These are phyloP conservation scores for Reticulitermes speratus DNA, from an alignment of 1,140 invertebrate genomes.

Conservation along the genomic window DNA sequence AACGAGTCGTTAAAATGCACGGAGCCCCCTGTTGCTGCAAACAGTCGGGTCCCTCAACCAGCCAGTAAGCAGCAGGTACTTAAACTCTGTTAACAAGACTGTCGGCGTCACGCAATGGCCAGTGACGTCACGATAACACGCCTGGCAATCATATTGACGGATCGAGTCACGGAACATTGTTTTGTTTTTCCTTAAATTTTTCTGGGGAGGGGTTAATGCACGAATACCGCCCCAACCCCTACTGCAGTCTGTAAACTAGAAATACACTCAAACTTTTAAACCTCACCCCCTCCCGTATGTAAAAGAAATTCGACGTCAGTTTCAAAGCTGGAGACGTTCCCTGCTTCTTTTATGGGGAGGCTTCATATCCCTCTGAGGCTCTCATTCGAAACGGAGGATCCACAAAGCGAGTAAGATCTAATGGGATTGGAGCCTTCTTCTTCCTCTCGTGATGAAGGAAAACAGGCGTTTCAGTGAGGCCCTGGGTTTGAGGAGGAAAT, in stretches of 20 bases:
- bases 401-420: constrained; percentile 3
- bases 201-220: neutral
- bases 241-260: neutral
- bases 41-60: neutral
- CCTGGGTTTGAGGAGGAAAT: neutral
- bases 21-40: neutral
- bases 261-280: neutral
- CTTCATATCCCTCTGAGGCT: neutral
- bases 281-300: neutral
- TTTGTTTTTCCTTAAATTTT: neutral
- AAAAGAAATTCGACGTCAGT: neutral
- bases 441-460: neutral
- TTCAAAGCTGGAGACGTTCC: neutral
- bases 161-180: neutral
- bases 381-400: neutral
- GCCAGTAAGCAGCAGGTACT: neutral
- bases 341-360: neutral
- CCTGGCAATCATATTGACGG: neutral
- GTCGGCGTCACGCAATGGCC: neutral
- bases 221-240: neutral
- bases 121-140: neutral
- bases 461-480: neutral
- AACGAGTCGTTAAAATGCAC: neutral
- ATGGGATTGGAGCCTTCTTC: neutral
- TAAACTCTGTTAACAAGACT: constrained; percentile 12